These are phyloP conservation scores for Danaus melanippus DNA, from an alignment of 1,140 invertebrate species.

Conservation along the genomic window DNA sequence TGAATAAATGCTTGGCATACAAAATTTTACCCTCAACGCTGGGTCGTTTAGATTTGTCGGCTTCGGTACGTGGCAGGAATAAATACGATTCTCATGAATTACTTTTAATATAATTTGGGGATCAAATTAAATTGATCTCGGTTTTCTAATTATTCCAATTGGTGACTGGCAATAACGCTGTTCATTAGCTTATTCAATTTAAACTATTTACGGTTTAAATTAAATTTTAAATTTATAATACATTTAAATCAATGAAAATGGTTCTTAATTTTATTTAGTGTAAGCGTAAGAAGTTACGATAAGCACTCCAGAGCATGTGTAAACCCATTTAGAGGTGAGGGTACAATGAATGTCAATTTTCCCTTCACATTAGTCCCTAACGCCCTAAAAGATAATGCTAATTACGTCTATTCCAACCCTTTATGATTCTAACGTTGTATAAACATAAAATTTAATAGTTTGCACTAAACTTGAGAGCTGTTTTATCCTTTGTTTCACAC, in stretches of 20 bases:
- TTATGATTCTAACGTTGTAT: conserved; percentile 14
- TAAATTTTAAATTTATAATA: too few relatives aligned
- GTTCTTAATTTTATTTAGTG: too few relatives aligned
- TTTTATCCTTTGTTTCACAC: too few relatives aligned
- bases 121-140: conserved; percentile 22
- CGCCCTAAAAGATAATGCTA: conserved; percentile 25
- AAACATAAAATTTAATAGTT: conserved; percentile 24
- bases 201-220: too few relatives aligned
- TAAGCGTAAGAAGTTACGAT: too few relatives aligned
- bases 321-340: too few relatives aligned
- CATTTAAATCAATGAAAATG: too few relatives aligned
- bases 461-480: conserved; percentile 4
- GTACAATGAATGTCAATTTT: too few relatives aligned
- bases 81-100: conserved; percentile 17
- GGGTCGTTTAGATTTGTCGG: conserved; percentile 44
- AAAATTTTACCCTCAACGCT: conserved; percentile 48
- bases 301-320: too few relatives aligned
- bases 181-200: too few relatives aligned
- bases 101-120: conserved; percentile 18
- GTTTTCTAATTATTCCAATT: conserved; percentile 18
- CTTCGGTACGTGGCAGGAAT: conserved; percentile 38
- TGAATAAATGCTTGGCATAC: conserved; percentile 38
- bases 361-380: conserved; percentile 3
- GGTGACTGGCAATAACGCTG: background rate
- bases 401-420: conserved; percentile 19